Conservation (phyloP, 2,113 vertebrate species). For the Ceyx cyanopectus region DNA sequence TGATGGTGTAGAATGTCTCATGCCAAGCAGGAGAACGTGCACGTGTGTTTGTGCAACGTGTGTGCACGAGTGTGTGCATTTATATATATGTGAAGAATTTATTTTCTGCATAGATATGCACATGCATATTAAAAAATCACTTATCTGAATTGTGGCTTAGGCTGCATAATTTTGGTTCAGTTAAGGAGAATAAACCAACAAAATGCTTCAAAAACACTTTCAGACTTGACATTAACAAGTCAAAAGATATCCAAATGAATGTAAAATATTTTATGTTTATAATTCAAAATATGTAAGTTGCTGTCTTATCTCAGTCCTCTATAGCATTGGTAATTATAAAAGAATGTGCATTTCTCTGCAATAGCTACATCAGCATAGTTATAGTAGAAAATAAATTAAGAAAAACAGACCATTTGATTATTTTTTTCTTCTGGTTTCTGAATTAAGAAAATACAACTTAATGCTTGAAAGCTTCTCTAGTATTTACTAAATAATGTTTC, state of each 20-base stretch:
- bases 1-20: background rate
- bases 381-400: background rate
- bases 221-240: background rate
- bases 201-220: conserved; percentile 11
- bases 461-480: background rate
- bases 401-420: background rate
- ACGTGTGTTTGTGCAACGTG: background rate
- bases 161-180: background rate
- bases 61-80: background rate
- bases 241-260: conserved; percentile 23
- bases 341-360: conserved; percentile 55
- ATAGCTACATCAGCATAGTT: conserved; percentile 1
- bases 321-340: background rate
- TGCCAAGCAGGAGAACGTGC: background rate
- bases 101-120: background rate
- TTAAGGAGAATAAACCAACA: background rate
- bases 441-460: background rate
- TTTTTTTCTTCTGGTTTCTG: conserved; percentile 2
- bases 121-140: background rate
- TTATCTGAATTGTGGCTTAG: background rate
- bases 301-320: conserved; percentile 11
- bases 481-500: conserved; percentile 46
- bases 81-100: background rate
- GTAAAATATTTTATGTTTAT: background rate
- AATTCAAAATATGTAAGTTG: conserved; percentile 5